A percentile compares a stretch with the other conserved stretches of the same genome.
phyloP scores from a whole-genome alignment of 1,140 invertebrate species.

The Colletes latitarsis region DNA sequence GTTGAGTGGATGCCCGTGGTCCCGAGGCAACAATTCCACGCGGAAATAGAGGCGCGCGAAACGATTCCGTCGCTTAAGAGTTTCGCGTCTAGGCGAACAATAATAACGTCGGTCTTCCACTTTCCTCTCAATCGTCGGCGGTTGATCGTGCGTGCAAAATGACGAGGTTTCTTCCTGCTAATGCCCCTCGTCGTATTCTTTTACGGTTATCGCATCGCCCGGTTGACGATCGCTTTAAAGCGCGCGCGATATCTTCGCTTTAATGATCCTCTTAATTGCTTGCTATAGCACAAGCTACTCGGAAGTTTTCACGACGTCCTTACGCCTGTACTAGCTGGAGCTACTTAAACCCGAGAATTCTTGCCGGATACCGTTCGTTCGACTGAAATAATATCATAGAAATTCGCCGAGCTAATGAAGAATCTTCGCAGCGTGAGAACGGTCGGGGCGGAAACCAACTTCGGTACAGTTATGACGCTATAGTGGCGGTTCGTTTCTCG shows the following conservation, averaged over 20 bases:
- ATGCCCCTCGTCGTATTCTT: conserved; percentile 63
- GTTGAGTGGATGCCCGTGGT: not conserved
- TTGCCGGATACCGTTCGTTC: conserved; percentile 15
- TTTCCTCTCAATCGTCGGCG: conserved; percentile 38
- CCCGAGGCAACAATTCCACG: conserved; percentile 2
- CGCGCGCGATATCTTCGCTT: conserved; percentile 57
- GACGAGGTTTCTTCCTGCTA: conserved; percentile 56
- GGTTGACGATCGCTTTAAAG: conserved; percentile 60
- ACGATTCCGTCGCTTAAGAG: conserved; percentile 1
- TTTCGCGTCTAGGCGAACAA: conserved; percentile 19
- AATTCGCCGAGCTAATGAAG: conserved; percentile 16
- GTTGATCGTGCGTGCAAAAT: conserved; percentile 62
- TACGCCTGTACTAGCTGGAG: conserved; percentile 18
- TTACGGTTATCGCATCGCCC: conserved; percentile 62
- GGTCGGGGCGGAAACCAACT: not conserved
- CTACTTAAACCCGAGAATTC: conserved; percentile 30
- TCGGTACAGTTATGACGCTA: no score
- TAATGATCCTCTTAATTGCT: conserved; percentile 62
- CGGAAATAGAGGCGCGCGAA: conserved; percentile 14
- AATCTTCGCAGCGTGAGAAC: not conserved
- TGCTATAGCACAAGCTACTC: conserved; percentile 18
- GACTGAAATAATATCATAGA: conserved; percentile 18
- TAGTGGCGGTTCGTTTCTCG: no score
- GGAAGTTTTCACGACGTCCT: conserved; percentile 30
- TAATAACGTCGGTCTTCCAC: conserved; percentile 20